phyloP scores from a whole-genome alignment of 2,888 invertebrate genomes.

The Bombylius discolor region DNA sequence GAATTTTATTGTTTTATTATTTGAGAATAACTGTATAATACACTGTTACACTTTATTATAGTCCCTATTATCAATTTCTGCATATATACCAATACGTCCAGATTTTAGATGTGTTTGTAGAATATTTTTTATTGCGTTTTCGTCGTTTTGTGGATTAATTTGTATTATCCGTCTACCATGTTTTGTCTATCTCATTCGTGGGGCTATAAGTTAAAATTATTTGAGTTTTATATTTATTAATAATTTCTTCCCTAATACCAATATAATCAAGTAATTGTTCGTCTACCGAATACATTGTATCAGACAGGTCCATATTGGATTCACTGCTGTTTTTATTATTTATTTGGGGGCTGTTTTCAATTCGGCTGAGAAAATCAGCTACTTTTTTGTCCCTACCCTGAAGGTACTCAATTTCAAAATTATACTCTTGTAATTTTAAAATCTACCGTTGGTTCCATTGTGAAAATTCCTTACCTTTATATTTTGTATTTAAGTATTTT shows the following conservation, averaged over 20 bases:
- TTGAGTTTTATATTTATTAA: conserved; percentile 14
- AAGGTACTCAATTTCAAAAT: conserved; percentile 12
- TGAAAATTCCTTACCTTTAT: conserved; percentile 11
- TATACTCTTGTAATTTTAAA: conserved; percentile 8
- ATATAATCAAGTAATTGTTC: too few relatives aligned
- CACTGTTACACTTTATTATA: too few relatives aligned
- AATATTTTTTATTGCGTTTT: conserved; percentile 5
- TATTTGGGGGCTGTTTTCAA: too few relatives aligned
- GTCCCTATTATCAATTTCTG: conserved; percentile 5
- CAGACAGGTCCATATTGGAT: too few relatives aligned
- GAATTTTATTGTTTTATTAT: too few relatives aligned
- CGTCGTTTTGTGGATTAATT: conserved; percentile 4
- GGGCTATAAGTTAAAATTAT: conserved; percentile 12
- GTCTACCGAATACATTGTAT: too few relatives aligned
- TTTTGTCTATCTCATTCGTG: conserved; percentile 5
- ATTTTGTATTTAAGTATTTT: conserved; percentile 11
- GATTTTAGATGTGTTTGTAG: conserved; percentile 7
- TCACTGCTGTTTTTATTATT: conserved; percentile 11
- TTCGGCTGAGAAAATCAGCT: conserved; percentile 13
- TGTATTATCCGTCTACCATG: conserved; percentile 9
- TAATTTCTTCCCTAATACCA: conserved; percentile 12
- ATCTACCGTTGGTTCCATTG: conserved; percentile 9
- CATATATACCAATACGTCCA: conserved; percentile 6
- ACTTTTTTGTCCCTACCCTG: conserved; percentile 12
- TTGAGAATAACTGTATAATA: too few relatives aligned